A percentile compares a stretch with the other conserved stretches of the same genome.
Evolutionary conservation across 1,140 invertebrate genomes (phyloP).

Genomic region (Trigoniulus corallinus): DNA sequence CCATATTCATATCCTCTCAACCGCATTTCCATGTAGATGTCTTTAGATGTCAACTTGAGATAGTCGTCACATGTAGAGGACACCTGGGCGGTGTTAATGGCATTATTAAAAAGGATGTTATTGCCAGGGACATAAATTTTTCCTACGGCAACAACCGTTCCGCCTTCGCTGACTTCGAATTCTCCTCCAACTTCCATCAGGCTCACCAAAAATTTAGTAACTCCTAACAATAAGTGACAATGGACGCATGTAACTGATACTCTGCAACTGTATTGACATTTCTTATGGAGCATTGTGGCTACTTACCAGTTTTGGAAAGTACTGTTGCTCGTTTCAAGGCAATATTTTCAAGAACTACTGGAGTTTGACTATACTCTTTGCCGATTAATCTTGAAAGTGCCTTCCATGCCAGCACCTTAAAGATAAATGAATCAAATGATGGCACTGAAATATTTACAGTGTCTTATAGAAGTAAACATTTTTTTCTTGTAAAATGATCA

Average conservation of each 20-base stretch:
- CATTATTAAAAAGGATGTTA: conserved; percentile 26
- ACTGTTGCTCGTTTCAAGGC: conserved; percentile 83
- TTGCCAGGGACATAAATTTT: conserved; percentile 49
- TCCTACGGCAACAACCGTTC: conserved; percentile 59
- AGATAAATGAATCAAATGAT: neutral
- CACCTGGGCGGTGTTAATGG: conserved; percentile 21
- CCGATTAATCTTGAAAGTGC: conserved; percentile 70
- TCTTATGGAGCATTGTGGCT: too few relatives aligned
- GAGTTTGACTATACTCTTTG: conserved; percentile 54
- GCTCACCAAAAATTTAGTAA: conserved; percentile 39
- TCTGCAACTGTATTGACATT: neutral
- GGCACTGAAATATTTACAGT: neutral
- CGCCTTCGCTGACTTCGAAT: conserved; percentile 83
- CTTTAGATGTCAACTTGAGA: conserved; percentile 45
- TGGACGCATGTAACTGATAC: neutral
- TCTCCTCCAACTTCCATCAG: conserved; percentile 72
- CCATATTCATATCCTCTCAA: conserved; percentile 86
- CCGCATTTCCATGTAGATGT: conserved; percentile 86
- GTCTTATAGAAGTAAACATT: neutral
- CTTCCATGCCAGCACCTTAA: conserved; percentile 58
- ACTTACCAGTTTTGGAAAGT: conserved; percentile 55
- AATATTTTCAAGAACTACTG: conserved; percentile 73
- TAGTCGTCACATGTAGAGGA: conserved; percentile 21
- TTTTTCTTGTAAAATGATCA: neutral
- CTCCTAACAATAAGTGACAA: too few relatives aligned